phyloP scores from a whole-genome alignment of 2,888 invertebrate species.

The Capitulum mitella region DNA sequence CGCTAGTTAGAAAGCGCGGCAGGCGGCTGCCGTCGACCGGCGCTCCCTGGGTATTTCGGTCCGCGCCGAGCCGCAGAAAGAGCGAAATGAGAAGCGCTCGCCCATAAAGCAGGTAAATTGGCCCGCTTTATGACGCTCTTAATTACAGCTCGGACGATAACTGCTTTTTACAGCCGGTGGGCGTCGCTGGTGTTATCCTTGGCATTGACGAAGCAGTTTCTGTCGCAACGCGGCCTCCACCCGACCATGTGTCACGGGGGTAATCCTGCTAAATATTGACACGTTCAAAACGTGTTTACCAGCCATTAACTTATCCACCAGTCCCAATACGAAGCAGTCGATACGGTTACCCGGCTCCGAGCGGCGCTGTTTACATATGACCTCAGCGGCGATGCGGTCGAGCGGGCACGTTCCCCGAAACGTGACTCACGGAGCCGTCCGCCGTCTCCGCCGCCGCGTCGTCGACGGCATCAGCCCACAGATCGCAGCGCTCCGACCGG shows the following conservation, averaged over 20 bases:
- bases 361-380: too few relatives aligned
- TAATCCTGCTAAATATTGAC: slow-evolving; percentile 16
- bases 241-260: background rate
- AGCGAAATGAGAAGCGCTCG: background rate
- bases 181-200: background rate
- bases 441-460: too few relatives aligned
- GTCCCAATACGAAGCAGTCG: too few relatives aligned
- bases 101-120: slow-evolving; percentile 14
- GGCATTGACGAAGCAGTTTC: background rate
- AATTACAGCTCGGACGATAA: background rate
- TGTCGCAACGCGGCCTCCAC: background rate
- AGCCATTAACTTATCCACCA: background rate
- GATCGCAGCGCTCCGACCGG: too few relatives aligned
- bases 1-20: background rate
- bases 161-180: background rate
- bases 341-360: too few relatives aligned
- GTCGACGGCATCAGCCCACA: too few relatives aligned
- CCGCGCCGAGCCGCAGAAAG: background rate
- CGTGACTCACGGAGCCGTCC: too few relatives aligned
- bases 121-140: background rate
- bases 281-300: background rate
- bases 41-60: too few relatives aligned
- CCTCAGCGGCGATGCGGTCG: too few relatives aligned
- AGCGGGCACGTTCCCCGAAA: too few relatives aligned
- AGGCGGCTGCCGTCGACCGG: too few relatives aligned